Evolutionary conservation across 2,888 invertebrate genomes (phyloP).

Genomic region (Deroplatys truncata): DNA sequence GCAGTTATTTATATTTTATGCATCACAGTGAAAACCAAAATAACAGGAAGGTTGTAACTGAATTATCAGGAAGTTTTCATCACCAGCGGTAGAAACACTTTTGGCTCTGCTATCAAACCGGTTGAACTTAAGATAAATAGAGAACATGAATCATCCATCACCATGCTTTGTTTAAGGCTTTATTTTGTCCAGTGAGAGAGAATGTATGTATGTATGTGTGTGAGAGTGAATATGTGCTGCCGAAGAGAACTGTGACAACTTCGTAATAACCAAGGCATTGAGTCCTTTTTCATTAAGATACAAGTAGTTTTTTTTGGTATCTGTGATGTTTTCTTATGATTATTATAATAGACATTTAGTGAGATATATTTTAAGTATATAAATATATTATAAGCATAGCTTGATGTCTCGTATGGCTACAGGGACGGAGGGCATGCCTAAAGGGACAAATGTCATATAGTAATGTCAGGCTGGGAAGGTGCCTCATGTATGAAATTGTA

Average conservation of each 20-base stretch:
- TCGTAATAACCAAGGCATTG: background rate
- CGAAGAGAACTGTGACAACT: background rate
- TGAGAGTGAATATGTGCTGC: background rate
- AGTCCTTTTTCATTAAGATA: constrained; percentile 14
- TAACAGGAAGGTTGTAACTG: background rate
- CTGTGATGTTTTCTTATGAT: constrained; percentile 18
- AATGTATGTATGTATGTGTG: background rate
- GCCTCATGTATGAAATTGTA: background rate
- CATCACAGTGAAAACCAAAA: background rate
- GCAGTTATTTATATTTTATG: background rate
- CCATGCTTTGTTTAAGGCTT: background rate
- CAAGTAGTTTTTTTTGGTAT: constrained; percentile 15
- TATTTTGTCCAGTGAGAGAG: background rate
- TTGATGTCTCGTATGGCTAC: background rate
- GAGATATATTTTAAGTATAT: constrained; percentile 19
- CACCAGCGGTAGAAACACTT: background rate
- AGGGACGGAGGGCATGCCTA: background rate
- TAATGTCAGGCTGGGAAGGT: background rate
- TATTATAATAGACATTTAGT: constrained; percentile 19
- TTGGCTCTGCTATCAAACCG: too few species aligned
- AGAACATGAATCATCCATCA: background rate
- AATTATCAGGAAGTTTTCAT: background rate
- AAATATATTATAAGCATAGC: background rate
- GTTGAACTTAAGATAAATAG: too few species aligned
- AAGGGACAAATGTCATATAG: background rate